Evolutionary conservation across 2,797 vertebrate genomes (phyloP).

Genomic region (Rhodeus uyekii): DNA sequence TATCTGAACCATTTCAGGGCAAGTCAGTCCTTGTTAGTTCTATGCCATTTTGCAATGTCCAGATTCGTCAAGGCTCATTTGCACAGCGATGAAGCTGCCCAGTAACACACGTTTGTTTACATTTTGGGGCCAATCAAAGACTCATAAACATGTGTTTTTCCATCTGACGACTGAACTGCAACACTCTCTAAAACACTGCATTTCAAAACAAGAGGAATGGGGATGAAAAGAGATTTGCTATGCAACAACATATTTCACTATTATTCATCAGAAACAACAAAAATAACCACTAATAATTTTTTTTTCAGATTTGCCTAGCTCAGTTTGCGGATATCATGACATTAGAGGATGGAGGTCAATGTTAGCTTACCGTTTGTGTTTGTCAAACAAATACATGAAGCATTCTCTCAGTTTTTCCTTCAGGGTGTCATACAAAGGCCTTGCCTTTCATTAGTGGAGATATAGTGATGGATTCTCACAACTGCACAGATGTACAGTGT

Average conservation of each 20-base stretch:
- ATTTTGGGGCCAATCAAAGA: constrained; percentile 32
- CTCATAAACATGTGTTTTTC: constrained; percentile 33
- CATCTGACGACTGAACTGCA: constrained; percentile 6
- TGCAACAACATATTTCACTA: background rate
- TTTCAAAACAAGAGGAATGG: background rate
- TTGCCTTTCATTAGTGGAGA: background rate
- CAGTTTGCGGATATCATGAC: background rate
- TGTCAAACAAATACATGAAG: background rate
- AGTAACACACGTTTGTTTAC: constrained; percentile 8
- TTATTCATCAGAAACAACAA: background rate
- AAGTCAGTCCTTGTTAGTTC: constrained; percentile 10
- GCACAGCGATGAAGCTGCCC: background rate
- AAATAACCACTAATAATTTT: constrained; percentile 3
- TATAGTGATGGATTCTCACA: background rate
- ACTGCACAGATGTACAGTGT: background rate
- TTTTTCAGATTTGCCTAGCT: background rate
- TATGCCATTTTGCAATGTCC: constrained; percentile 21
- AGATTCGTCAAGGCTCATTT: constrained; percentile 29
- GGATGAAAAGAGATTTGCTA: background rate
- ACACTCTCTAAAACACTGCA: background rate
- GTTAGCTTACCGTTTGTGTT: background rate
- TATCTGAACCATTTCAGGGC: background rate
- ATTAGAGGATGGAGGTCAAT: constrained; percentile 3
- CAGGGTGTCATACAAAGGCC: background rate
- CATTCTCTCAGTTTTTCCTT: background rate